Evolutionary conservation across 23 tunicate species (phyloP), one percentile per base, ranked within the genome.

Genomic region (Phallusia fumigata): DNA sequence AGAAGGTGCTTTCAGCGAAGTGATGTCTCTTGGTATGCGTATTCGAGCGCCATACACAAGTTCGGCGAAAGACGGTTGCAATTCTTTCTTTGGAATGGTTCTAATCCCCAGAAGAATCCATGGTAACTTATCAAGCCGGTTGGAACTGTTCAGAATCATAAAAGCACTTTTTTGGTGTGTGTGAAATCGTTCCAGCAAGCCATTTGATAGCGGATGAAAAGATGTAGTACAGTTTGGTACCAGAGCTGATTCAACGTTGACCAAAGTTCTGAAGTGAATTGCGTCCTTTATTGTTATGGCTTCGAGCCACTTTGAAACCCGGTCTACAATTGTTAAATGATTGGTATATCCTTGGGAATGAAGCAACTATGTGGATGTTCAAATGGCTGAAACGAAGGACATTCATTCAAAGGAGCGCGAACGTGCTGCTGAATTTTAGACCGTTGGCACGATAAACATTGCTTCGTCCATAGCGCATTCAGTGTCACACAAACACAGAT

Each of bases 341-440:
- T 72, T 15, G 12, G 32, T n/a, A 13, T 15, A 24, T 15, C 76
- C 76, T 72, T 72, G 32, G 32, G 21, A 72, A 12, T 24, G 31
- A 15, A n/a, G 76, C 76, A 72, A 72, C 76, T 30, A 72, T 26
- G 32, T 72, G 21, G 24, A 72, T 21, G 32, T 72, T 72, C 13
- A 72, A 26, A 21, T 72, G 76, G 15, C 21, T 72, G 32, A 72
- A 72, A 30, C 76, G 13, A 30, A 26, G 76, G 32, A n/a, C 21
- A 72, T 18, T 72, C 76, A 15, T 72, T 13, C 18, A 72, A 11
- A 12, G 76, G 76, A 24, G 76, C 31, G 32, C 76, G 76, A 11
- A 72, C 76, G 21, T 72, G 76, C n/a, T 21, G 76, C 24, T 72
- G 76, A 15, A 72, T n/a, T 72, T 72, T 72, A n/a, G 76, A 72